Conservation (phyloP, 2,888 invertebrate genomes). For the Sesamia inferens region DNA sequence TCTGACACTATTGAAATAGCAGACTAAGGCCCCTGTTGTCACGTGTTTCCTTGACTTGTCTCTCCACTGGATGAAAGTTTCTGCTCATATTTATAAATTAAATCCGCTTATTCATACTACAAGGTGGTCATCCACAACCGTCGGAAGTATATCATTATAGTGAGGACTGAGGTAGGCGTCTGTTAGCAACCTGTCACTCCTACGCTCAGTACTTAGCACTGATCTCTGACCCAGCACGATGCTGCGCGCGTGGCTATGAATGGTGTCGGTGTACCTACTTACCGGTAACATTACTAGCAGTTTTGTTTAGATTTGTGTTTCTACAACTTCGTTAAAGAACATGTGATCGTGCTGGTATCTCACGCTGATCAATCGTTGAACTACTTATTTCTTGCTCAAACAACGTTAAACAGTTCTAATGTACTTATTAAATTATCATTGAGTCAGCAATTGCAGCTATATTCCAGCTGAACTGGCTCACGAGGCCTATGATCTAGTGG, state of each 20-base stretch:
- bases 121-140: slow-evolving; percentile 11
- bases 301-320: slow-evolving; percentile 13
- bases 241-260: slow-evolving; percentile 47
- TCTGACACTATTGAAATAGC: too few species aligned
- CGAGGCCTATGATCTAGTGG: too few species aligned
- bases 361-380: slow-evolving; percentile 15
- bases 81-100: slow-evolving; percentile 14
- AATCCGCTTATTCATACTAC: slow-evolving; percentile 24
- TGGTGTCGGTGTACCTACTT: slow-evolving; percentile 46
- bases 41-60: slow-evolving; percentile 1
- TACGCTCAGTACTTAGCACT: slow-evolving; percentile 40
- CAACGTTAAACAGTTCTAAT: neutral
- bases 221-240: slow-evolving; percentile 52
- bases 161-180: slow-evolving; percentile 42
- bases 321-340: slow-evolving; percentile 20
- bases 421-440: neutral
- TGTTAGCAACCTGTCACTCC: slow-evolving; percentile 57
- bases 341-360: neutral
- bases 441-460: neutral
- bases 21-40: neutral
- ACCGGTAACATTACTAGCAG: slow-evolving; percentile 26
- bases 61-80: slow-evolving; percentile 4
- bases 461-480: neutral
- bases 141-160: slow-evolving; percentile 49
- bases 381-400: slow-evolving; percentile 5